A percentile compares a stretch with the other conserved stretches of the same genome.
phyloP scores from a whole-genome alignment of 1,140 invertebrate species.

The Zaprionus vittiger region DNA sequence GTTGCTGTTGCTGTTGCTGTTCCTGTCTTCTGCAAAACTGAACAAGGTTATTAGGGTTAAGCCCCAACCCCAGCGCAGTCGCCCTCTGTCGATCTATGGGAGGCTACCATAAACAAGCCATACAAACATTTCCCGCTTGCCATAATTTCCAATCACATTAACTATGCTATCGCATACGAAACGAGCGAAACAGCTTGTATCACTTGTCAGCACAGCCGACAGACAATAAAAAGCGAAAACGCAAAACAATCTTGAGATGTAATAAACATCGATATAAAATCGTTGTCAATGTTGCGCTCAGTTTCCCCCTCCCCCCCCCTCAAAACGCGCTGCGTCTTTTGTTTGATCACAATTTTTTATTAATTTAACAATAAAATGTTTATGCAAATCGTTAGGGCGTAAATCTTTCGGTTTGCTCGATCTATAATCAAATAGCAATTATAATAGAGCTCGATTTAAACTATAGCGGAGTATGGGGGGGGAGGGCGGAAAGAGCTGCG shows the following conservation, averaged over 20 bases:
- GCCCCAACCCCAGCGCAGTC: constrained; percentile 47
- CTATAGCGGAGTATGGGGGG: constrained; percentile 40
- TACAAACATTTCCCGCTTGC: constrained; percentile 40
- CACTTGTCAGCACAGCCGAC: constrained; percentile 76
- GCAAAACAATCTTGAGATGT: constrained; percentile 67
- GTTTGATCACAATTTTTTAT: constrained; percentile 69
- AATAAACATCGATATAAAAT: constrained; percentile 75
- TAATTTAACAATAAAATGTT: constrained; percentile 82
- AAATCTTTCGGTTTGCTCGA: constrained; percentile 58
- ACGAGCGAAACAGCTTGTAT: constrained; percentile 78
- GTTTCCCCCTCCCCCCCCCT: constrained; percentile 5
- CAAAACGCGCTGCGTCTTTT: constrained; percentile 10
- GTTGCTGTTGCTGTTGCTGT: constrained; percentile 31
- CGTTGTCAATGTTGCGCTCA: constrained; percentile 17
- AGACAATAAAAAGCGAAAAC: constrained; percentile 67
- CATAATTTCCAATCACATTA: constrained; percentile 77
- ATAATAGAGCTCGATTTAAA: constrained; percentile 61
- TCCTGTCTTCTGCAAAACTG: constrained; percentile 24
- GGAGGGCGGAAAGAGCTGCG: background rate
- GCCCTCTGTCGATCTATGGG: background rate
- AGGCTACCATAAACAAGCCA: constrained; percentile 22
- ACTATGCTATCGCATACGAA: constrained; percentile 52
- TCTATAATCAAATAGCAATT: constrained; percentile 77
- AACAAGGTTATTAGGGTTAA: constrained; percentile 79
- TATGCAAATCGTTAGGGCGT: constrained; percentile 66